These are phyloP conservation scores for Platyrinchus mystaceus DNA, from an alignment of 2,797 vertebrate genomes.

Conservation along the genomic window DNA sequence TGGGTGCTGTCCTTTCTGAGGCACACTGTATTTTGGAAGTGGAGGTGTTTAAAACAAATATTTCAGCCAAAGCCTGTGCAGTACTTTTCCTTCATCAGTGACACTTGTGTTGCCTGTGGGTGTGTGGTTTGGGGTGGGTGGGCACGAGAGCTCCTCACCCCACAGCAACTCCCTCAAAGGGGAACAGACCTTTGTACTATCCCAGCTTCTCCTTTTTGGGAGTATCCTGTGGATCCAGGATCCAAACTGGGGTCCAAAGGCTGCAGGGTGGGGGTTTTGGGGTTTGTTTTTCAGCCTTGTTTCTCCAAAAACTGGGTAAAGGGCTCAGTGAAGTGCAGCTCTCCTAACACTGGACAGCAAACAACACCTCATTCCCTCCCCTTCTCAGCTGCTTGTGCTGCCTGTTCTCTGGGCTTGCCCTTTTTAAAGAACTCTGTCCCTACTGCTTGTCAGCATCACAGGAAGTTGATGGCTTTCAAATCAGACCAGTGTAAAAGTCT, in stretches of 20 bases:
- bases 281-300: neutral
- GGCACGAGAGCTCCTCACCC: accelerated
- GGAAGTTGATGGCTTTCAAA: neutral
- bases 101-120: neutral
- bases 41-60: neutral
- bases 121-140: neutral
- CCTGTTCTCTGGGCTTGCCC: accelerated
- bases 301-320: neutral
- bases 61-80: neutral
- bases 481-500: neutral
- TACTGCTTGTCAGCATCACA: neutral
- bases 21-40: neutral
- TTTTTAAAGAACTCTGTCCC: neutral
- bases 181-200: neutral
- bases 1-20: neutral
- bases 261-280: neutral
- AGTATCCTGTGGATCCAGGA: neutral
- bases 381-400: neutral
- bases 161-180: neutral
- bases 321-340: neutral
- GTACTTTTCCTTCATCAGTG: neutral
- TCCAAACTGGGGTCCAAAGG: neutral
- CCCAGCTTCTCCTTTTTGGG: neutral
- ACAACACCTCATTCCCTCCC: neutral
- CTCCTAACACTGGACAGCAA: neutral